These are phyloP conservation scores for Sialis lutaria DNA, from an alignment of 2,888 invertebrate species.

Conservation along the genomic window DNA sequence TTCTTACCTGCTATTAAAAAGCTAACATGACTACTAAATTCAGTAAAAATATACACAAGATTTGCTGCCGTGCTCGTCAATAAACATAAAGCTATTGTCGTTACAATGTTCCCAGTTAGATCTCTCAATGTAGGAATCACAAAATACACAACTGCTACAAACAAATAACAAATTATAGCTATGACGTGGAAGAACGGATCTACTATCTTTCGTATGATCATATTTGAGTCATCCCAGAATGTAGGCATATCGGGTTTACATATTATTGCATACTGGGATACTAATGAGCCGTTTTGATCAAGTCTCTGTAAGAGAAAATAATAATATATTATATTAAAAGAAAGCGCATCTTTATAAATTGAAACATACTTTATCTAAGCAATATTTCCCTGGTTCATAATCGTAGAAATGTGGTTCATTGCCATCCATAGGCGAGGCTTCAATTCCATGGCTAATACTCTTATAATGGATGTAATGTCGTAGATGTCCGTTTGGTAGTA, in stretches of 20 bases:
- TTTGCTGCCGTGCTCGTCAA: conserved; percentile 63
- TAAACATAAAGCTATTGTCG: conserved; percentile 62
- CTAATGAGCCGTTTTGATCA: conserved; percentile 30
- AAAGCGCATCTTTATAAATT: conserved; percentile 5
- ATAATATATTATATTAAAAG: not conserved
- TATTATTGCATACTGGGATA: conserved; percentile 51
- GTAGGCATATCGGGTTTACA: conserved; percentile 52
- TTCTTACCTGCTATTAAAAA: conserved; percentile 58
- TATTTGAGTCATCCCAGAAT: conserved; percentile 57
- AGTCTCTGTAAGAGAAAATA: conserved; percentile 27
- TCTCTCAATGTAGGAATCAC: conserved; percentile 67
- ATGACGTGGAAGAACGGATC: conserved; percentile 63
- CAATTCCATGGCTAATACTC: conserved; percentile 25
- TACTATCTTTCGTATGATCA: conserved; percentile 54
- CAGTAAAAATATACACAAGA: conserved; percentile 60
- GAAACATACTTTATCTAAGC: conserved; percentile 53
- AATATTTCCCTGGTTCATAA: conserved; percentile 59
- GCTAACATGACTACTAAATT: conserved; percentile 63
- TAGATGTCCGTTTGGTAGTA: conserved; percentile 52
- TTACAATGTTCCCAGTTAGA: conserved; percentile 69
- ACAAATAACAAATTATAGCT: conserved; percentile 48
- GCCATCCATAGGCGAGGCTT: conserved; percentile 20
- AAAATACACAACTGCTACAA: conserved; percentile 65
- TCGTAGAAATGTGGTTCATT: conserved; percentile 44
- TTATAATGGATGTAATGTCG: conserved; percentile 52